phyloP scores from a whole-genome alignment of 1,140 invertebrate species.

The Aphis craccivora region DNA sequence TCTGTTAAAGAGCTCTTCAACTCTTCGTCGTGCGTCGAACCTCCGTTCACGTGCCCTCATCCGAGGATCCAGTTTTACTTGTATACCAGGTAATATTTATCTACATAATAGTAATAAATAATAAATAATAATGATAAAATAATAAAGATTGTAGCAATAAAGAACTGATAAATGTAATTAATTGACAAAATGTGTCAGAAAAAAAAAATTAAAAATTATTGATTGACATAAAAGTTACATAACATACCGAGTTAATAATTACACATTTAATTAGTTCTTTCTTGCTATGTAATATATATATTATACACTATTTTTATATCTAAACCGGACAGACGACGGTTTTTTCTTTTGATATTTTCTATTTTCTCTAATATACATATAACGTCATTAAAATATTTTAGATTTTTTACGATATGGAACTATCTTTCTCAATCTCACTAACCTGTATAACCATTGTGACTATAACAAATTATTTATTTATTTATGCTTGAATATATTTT shows the following conservation, averaged over 20 bases:
- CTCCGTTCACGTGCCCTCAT: conserved; percentile 80
- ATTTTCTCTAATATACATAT: background rate
- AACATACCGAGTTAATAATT: background rate
- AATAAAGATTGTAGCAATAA: too few species aligned
- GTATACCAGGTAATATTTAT: conserved; percentile 74
- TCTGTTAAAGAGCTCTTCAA: conserved; percentile 76
- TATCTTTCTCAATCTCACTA: too few species aligned
- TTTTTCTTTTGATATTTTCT: background rate
- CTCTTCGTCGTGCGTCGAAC: conserved; percentile 81
- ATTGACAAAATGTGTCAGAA: background rate
- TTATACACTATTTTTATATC: background rate
- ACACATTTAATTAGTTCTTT: background rate
- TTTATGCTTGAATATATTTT: too few species aligned
- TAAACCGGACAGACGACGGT: background rate
- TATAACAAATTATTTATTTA: too few species aligned
- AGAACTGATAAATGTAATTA: too few species aligned
- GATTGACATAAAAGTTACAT: background rate
- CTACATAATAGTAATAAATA: too few species aligned
- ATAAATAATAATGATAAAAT: too few species aligned
- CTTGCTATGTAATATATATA: background rate
- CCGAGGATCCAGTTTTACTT: conserved; percentile 82
- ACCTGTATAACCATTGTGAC: too few species aligned
- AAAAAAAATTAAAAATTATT: background rate
- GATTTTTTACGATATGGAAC: too few species aligned
- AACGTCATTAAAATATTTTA: too few species aligned